Conservation (phyloP, 2,113 vertebrate species). For the Ptychochromis oligacanthus region DNA sequence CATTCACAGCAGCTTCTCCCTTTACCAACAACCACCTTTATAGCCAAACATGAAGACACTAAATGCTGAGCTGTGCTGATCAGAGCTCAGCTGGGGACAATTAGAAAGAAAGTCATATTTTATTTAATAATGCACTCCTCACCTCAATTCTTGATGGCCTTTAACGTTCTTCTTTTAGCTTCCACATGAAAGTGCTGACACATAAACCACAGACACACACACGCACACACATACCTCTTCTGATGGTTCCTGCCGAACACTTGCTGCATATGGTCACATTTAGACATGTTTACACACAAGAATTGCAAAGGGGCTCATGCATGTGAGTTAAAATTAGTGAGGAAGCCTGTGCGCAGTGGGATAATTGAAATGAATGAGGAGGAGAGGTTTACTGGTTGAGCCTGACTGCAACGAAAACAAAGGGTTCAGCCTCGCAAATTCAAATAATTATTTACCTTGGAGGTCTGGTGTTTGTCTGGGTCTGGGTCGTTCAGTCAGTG, state of each 20-base stretch:
- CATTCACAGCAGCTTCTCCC: neutral
- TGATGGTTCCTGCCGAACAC: neutral
- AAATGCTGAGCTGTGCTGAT: neutral
- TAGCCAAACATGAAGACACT: conserved; percentile 4
- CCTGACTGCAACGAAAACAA: conserved; percentile 66
- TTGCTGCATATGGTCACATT: conserved; percentile 66
- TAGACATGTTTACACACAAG: conserved; percentile 67
- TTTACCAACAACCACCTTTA: neutral
- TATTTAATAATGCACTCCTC: conserved; percentile 47
- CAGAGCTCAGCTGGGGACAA: conserved; percentile 26
- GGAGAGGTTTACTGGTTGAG: conserved; percentile 36
- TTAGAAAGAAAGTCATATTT: conserved; percentile 45
- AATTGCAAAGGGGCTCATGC: conserved; percentile 43
- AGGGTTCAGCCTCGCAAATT: conserved; percentile 39
- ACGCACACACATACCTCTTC: conserved; percentile 16
- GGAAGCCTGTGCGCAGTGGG: conserved; percentile 37
- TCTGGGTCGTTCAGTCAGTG: conserved; percentile 18
- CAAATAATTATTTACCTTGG: conserved; percentile 42
- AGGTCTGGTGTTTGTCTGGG: conserved; percentile 47
- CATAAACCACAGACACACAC: conserved; percentile 19
- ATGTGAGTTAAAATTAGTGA: conserved; percentile 55
- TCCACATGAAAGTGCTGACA: conserved; percentile 20
- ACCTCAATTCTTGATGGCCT: conserved; percentile 23
- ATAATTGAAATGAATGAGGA: conserved; percentile 70
- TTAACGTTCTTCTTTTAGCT: conserved; percentile 23